Evolutionary conservation across 2,113 vertebrate species (phyloP).

Genomic region (Oncorhynchus tshawytscha): DNA sequence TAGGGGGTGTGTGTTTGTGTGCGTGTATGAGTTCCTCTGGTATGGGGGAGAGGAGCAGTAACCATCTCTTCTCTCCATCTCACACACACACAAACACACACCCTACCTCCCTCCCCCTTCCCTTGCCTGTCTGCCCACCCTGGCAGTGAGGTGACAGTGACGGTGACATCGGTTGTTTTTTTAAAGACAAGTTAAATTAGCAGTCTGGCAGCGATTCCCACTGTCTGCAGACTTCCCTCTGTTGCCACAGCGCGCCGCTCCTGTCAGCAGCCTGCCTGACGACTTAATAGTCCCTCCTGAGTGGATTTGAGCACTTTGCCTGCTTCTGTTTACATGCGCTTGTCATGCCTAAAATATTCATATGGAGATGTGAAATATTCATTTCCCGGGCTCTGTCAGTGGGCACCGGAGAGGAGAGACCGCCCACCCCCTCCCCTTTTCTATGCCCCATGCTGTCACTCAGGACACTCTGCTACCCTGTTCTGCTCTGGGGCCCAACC

Average conservation of each 20-base stretch:
- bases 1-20: conserved; percentile 2
- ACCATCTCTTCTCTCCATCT: conserved; percentile 21
- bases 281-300: conserved; percentile 99
- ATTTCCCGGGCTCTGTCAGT: conserved; percentile 83
- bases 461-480: neutral
- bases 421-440: conserved; percentile 16
- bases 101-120: conserved; percentile 79
- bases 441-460: neutral
- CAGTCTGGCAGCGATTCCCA: conserved; percentile 94
- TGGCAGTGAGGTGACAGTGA: conserved; percentile 87
- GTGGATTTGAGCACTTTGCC: conserved; percentile 98
- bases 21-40: neutral
- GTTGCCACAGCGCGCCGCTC: conserved; percentile 86
- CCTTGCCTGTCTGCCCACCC: conserved; percentile 46
- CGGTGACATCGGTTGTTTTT: conserved; percentile 84
- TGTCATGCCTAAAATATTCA: conserved; percentile 99
- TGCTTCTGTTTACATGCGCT: conserved; percentile 98
- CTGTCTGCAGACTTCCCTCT: conserved; percentile 88
- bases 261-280: conserved; percentile 95
- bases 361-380: conserved; percentile 98
- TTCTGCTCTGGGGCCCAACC: neutral
- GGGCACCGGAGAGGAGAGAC: conserved; percentile 42
- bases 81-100: conserved; percentile 78
- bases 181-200: conserved; percentile 97
- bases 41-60: neutral